These are phyloP conservation scores for Choloepus didactylus DNA, from an alignment of 2,797 vertebrate genomes.

Conservation along the genomic window DNA sequence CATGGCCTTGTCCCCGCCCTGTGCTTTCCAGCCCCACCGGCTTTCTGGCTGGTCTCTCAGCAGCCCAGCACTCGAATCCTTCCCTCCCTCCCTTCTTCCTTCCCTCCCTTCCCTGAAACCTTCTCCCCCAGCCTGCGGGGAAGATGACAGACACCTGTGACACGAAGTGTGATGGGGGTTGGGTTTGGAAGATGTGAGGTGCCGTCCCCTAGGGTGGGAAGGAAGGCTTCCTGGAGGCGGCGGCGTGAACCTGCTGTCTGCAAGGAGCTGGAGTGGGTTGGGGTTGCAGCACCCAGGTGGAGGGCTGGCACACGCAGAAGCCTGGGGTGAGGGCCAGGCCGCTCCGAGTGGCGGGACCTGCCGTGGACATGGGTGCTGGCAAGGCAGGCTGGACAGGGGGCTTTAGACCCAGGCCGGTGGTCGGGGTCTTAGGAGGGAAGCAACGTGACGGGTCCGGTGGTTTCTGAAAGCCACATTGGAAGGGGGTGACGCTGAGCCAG, in stretches of 20 bases:
- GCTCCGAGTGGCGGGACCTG: background rate
- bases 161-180: too few species aligned
- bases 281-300: background rate
- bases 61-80: background rate
- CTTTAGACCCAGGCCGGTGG: too few species aligned
- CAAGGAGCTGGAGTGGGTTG: background rate
- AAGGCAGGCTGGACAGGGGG: background rate
- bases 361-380: background rate
- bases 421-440: background rate
- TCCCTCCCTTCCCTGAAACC: background rate
- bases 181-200: background rate
- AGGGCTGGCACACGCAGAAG: background rate
- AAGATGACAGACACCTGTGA: too few species aligned
- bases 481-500: background rate
- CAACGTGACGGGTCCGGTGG: background rate
- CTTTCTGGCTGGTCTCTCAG: too few species aligned
- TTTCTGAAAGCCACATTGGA: too few species aligned
- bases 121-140: too few species aligned
- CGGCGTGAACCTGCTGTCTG: background rate
- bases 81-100: too few species aligned
- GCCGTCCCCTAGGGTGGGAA: background rate
- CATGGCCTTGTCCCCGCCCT: background rate
- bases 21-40: background rate
- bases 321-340: background rate
- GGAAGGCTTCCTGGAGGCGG: background rate